Evolutionary conservation across 2,797 vertebrate genomes (phyloP).

Genomic region (Macrochelys suwanniensis): DNA sequence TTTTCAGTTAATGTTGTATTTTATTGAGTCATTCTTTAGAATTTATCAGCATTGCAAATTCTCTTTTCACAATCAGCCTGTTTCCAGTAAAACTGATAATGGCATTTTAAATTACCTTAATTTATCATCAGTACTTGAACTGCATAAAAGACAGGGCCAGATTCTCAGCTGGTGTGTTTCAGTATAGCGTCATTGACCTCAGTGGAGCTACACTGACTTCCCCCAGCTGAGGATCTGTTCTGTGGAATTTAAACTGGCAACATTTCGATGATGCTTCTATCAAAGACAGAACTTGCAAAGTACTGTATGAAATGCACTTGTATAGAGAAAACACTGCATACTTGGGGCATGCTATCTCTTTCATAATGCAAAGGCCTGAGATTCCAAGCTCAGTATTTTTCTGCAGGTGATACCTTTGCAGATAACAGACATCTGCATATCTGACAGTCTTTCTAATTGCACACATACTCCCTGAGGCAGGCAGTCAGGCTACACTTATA

Average conservation of each 20-base stretch:
- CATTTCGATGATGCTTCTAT: conserved; percentile 28
- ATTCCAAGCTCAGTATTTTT: background rate
- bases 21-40: background rate
- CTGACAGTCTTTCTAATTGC: conserved; percentile 57
- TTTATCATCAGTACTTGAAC: conserved; percentile 11
- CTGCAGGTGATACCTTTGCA: conserved; percentile 51
- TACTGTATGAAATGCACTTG: background rate
- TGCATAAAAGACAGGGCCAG: conserved; percentile 41
- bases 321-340: background rate
- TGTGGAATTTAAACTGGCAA: background rate
- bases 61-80: conserved; percentile 68
- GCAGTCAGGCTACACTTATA: conserved; percentile 63
- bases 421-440: conserved; percentile 72
- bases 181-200: background rate
- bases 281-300: conserved; percentile 35
- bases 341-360: background rate
- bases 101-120: conserved; percentile 14
- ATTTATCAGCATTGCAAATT: conserved; percentile 66
- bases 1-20: conserved; percentile 14
- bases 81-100: conserved; percentile 61
- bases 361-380: background rate
- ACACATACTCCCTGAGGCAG: conserved; percentile 64
- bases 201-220: background rate
- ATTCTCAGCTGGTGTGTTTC: background rate
- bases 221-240: background rate